Percentiles rank a stretch among this genome's conserved stretches.
Evolutionary conservation across 2,888 invertebrate species (phyloP).

Genomic region (Caradrina clavipalpis): DNA sequence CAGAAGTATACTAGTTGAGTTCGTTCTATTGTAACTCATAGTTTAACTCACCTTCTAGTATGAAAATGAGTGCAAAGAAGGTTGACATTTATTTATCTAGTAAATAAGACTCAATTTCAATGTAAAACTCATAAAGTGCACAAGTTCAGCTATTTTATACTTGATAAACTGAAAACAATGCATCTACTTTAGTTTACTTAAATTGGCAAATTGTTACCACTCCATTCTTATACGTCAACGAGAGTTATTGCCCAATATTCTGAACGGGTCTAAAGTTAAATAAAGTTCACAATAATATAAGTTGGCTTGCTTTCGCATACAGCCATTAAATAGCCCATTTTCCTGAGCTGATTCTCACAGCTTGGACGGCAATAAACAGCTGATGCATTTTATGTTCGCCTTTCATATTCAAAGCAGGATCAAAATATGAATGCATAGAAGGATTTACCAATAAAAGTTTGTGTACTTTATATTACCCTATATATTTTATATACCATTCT

Average conservation of each 20-base stretch:
- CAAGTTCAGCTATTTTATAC: neutral
- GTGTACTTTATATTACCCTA: constrained; percentile 33
- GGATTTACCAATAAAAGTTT: constrained; percentile 46
- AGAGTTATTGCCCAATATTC: constrained; percentile 41
- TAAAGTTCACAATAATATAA: constrained; percentile 39
- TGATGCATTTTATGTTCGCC: constrained; percentile 53
- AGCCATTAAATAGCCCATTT: constrained; percentile 52
- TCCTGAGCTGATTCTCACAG: constrained; percentile 41
- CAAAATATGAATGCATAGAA: constrained; percentile 33
- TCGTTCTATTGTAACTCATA: too few species aligned
- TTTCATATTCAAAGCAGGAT: constrained; percentile 51
- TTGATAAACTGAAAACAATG: neutral
- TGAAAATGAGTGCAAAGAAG: too few species aligned
- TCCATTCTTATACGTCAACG: constrained; percentile 1
- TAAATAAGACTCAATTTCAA: too few species aligned
- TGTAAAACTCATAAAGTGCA: neutral
- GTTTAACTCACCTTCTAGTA: too few species aligned
- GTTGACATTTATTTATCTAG: too few species aligned
- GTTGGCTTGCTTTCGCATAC: constrained; percentile 16
- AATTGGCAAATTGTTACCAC: constrained; percentile 18
- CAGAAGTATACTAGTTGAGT: too few species aligned
- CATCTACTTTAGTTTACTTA: neutral
- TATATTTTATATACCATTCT: constrained; percentile 32
- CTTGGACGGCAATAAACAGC: constrained; percentile 50
- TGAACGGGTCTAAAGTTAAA: constrained; percentile 32